Base-by-base conservation (phyloP, 2,888 invertebrate genomes). In the Leptura quadrifasciata region DNA sequence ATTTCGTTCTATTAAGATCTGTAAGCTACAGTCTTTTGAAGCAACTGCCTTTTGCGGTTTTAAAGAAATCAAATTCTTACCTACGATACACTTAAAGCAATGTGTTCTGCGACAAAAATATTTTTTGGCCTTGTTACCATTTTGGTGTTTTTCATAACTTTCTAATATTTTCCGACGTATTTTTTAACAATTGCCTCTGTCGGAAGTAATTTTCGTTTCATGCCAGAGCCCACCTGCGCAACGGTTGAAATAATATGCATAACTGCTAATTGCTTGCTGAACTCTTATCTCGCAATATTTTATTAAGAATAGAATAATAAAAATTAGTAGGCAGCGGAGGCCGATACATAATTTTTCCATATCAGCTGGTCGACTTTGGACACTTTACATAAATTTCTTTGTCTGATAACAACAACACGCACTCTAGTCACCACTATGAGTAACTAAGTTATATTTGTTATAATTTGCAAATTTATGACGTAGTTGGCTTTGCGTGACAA, bases 401-500 rank as follows among this genome's bases (percentile, higher is more conserved):
- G 35, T 58, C n/a, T 39, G 69, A 69, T 69, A 58, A 47, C n/a
- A 8, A 2, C 15, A 47, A 35, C 69, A 69, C 69, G 69, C 58
- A 69, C 55, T 20, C 47, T 18, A 47, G 20, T 69, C 60, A 58
- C 69, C 69, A 58, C 69, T 60, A 58, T 58, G 60, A 17, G 52
- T 60, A 58, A 58, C 12, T 15, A n/a, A 57, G n/a, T 69, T 35
- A 47, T 58, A 58, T 58, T 69, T 69, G 21, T 58, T 58, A 47
- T 39, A 69, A 69, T 69, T 69, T 58, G 17, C 57, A 58, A 21
- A 69, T 57, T 35, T 60, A 69, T 47, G 58, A n/a, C 20, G 54
- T 20, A 57, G 35, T 35, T 55, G n/a, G 15, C 10, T 15, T 18
- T 27, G 24, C 17, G 31, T 31, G 31, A 17, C 55, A 57, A 20